These are phyloP conservation scores for Microtus californicus DNA, from an alignment of 2,797 vertebrate genomes.

Conservation along the genomic window DNA sequence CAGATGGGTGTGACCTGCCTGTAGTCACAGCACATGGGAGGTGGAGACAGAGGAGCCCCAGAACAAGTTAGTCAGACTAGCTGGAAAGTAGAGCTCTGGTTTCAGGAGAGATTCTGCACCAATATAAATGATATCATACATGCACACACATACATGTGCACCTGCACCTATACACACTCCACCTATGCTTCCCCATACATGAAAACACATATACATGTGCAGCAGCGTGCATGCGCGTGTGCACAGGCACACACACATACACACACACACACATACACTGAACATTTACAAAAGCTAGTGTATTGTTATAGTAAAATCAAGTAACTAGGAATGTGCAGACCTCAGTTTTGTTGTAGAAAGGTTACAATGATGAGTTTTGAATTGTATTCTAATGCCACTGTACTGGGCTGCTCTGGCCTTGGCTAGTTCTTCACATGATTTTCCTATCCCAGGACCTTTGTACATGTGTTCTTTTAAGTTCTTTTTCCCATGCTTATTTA, in stretches of 20 bases:
- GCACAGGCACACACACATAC: too few relatives aligned
- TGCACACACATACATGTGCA: background rate
- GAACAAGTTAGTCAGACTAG: background rate
- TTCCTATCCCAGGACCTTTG: background rate
- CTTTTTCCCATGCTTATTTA: background rate
- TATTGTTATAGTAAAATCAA: background rate
- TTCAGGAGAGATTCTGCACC: background rate
- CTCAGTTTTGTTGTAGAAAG: background rate
- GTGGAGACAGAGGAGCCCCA: background rate
- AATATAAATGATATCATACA: background rate
- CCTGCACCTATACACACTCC: background rate
- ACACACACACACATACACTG: background rate
- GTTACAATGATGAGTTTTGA: background rate
- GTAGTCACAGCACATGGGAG: background rate
- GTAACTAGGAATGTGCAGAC: background rate
- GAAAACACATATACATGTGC: background rate
- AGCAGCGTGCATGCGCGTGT: rapidly evolving
- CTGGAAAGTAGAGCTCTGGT: too few relatives aligned
- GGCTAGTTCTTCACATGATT: background rate
- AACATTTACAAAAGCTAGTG: background rate
- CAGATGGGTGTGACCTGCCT: background rate
- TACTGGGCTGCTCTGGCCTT: background rate
- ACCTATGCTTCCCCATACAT: background rate
- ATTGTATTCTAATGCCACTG: background rate
- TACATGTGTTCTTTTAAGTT: background rate